Base-by-base conservation (phyloP, 2,797 vertebrate genomes). In the Channallabes apus region DNA sequence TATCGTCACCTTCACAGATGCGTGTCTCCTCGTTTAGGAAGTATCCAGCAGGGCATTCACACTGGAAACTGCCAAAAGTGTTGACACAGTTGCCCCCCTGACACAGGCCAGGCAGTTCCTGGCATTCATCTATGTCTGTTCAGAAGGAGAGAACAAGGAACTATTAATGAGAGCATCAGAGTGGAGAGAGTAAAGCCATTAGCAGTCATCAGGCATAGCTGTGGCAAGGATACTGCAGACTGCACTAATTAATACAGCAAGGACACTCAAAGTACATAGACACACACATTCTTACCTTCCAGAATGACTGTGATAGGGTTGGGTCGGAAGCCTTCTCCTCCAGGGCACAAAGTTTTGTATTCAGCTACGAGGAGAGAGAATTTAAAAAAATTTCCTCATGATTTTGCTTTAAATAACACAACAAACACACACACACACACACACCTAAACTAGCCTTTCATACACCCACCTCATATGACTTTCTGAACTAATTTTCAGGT, bases 41-140 rank as follows among this genome's bases (percentile, higher is more conserved):
- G 90, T 97, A 98, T n/a, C 97, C 98, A 0, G 95, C 91, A 1
- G 96, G 97, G 85, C 97, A 99, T 76, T 97, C 95, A 0, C 98
- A 99, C 93, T 97, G 97, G 94, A 99, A 99, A 90, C 97, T 99
- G 85, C 97, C 97, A 3, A 99, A 99, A 1, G 96, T 98, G 91
- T 99, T 99, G 32, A 97, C 94, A 0, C 97, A 99, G 89, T 96
- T 95, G 17, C 97, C 97, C 0, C 97, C 97, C 88, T 97, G 97
- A 90, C 97, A 99, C 81, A 99, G 95, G 14, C 97, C 97, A 0
- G 97, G 97, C 77, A 99, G 94, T 88, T 99, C 97, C 92, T 97
- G 97, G 91, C 97, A 99, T 89, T 99, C 97, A 0, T 98, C 96
- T 0, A 98, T 97, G 90, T 99, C 97, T 99, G 91, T 20, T 75